Evolutionary conservation across 2,888 invertebrate genomes (phyloP), one percentile per base, ranked within the genome.

Genomic region (Caenorhabditis sp.): DNA sequence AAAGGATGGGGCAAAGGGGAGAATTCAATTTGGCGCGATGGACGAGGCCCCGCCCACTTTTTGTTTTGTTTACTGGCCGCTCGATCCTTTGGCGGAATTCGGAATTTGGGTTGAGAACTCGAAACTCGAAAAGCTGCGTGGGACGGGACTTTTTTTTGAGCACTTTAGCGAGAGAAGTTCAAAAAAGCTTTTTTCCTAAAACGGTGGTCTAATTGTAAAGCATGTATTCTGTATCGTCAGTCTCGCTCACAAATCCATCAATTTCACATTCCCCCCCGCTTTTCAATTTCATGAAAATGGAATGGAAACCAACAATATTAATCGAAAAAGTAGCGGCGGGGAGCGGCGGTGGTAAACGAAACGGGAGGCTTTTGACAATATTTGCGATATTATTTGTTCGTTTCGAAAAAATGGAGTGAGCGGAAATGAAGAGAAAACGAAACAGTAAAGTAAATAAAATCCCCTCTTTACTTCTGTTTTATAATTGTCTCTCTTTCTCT

Each of bases 361-460:
- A 35, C 26, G 46, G 46, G 46, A 46, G 46, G 46, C 46, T 46
- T 46, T 24, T 46, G 46, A n/a, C 46, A 46, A 46, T 46, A 46
- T 46, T 46, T 46, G 46, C 46, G 11, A 26, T 46, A 26, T 26
- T 46, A 26, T 46, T 24, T 46, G 46, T 46, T n/a, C n/a, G 11
- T 26, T 45, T 22, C 22, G 8, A 45, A 45, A 45, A 17, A 20
- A 45, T 22, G 22, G n/a, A 20, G 4, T 4, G 6, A 6, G 43
- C 17, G 20, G 22, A 20, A 22, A 2, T 4, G 43, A 45, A 22
- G 9, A 22, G 9, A 1, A 20, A 45, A 45, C 43, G 43, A 45
- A 45, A 45, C 43, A 45, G 43, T 45, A 45, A 45, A 45, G 43
- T 45, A 45, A 45, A 45, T 45, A 45, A 45, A 45, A 45, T 45